Evolutionary conservation across 2,888 invertebrate species (phyloP).

Genomic region (Noctuana brunneofusca): DNA sequence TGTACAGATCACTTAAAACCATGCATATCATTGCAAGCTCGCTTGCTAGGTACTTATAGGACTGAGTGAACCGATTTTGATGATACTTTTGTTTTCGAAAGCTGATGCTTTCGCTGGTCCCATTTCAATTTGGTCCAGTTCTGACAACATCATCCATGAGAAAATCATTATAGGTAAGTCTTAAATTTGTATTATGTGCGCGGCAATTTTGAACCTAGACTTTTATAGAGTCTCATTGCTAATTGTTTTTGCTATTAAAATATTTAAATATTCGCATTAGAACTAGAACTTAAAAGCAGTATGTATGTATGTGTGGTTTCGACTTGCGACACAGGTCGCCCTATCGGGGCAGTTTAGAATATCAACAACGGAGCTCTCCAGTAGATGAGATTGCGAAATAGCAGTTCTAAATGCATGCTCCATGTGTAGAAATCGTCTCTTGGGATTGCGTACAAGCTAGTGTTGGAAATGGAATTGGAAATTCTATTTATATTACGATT

Average conservation of each 20-base stretch:
- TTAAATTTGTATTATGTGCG: too few relatives aligned
- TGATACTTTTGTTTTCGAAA: too few relatives aligned
- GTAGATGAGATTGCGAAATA: constrained; percentile 72
- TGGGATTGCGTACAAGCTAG: constrained; percentile 30
- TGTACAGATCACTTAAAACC: too few relatives aligned
- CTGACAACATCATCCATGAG: too few relatives aligned
- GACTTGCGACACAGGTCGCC: constrained; percentile 59
- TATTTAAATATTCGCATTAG: neutral
- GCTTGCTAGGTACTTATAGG: too few relatives aligned
- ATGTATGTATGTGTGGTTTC: constrained; percentile 47
- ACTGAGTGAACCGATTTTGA: too few relatives aligned
- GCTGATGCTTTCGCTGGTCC: too few relatives aligned
- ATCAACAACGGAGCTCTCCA: constrained; percentile 66
- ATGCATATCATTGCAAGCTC: too few relatives aligned
- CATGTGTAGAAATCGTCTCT: constrained; percentile 48
- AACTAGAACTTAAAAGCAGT: neutral
- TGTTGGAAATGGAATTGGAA: constrained; percentile 20
- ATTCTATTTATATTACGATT: neutral
- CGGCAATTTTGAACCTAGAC: too few relatives aligned
- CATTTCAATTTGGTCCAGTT: too few relatives aligned
- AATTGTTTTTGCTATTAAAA: neutral
- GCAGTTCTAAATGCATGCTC: constrained; percentile 56
- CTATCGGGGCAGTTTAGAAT: constrained; percentile 68
- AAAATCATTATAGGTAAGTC: too few relatives aligned
- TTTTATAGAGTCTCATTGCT: too few relatives aligned